Base-by-base conservation (phyloP, 2,113 vertebrate species). In the Rhagologus leucostigma region DNA sequence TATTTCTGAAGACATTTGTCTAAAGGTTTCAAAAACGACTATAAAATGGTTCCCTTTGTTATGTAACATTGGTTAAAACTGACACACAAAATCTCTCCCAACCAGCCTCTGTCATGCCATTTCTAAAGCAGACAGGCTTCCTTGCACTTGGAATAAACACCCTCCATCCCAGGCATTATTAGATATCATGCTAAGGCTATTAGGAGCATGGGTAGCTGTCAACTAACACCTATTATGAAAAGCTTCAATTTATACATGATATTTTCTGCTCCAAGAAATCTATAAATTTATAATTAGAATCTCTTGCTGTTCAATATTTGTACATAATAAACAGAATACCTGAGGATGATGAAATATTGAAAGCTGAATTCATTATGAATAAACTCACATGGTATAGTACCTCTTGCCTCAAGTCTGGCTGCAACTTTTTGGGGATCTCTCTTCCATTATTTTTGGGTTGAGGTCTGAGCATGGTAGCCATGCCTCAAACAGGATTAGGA, bases 221-320 rank as follows among this genome's bases (percentile, higher is more conserved):
- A 97, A 71, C 92, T 93, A 96, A 97, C 90, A 95, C 95, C 77
- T 92, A 95, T 97, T 95, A 97, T 47, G 85, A 97, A 98, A 98
- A 97, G 93, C 94, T 96, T 95, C 96, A 92, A 96, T 97, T 97
- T 96, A 93, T 86, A 97, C 86, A 90, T 41, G 37, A 88, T 87
- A 96, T 97, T 96, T 97, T 91, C 95, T 96, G 86, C 89, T 96
- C 90, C 90, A 90, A 97, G 94, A 98, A 97, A 98, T 97, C 97
- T 89, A 98, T 98, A 98, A 94, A 98, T 98, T 98, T 98, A 97
- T 98, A 98, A 98, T 97, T 98, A 97, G 96, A 97, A 93, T 76
- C 85, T 91, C 97, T 97, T 94, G 97, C 98, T 98, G 98, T 98
- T 98, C 99, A 99, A 98, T 99, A 99, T 99, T 99, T 99, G 98